Evolutionary conservation across 2,113 vertebrate species (phyloP).

Genomic region (Ginglymostoma cirratum): DNA sequence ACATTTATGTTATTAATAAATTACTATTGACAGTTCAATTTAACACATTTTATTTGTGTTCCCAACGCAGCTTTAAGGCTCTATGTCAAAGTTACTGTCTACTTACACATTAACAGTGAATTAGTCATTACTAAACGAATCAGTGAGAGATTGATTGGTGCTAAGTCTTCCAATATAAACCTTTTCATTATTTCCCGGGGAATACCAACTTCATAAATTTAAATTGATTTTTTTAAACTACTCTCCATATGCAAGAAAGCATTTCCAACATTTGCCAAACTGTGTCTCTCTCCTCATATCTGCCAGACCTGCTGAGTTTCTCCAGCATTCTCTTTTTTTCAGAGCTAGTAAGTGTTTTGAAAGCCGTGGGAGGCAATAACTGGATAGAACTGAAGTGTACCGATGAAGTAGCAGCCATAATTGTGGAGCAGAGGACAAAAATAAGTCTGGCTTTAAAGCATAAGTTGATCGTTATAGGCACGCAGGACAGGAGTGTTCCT

Average conservation of each 20-base stretch:
- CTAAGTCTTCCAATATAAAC: neutral
- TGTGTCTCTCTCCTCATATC: neutral
- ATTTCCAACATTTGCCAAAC: neutral
- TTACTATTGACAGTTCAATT: slow-evolving; percentile 5
- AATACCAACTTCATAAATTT: neutral
- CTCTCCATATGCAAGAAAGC: neutral
- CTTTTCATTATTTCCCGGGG: neutral
- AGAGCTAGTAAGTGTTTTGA: too few species aligned
- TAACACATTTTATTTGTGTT: neutral
- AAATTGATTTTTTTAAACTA: neutral
- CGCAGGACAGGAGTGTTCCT: neutral
- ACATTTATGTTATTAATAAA: slow-evolving; percentile 8
- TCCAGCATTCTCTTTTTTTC: too few species aligned
- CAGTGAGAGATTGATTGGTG: neutral
- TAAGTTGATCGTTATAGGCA: neutral
- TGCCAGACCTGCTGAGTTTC: too few species aligned
- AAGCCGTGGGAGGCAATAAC: too few species aligned
- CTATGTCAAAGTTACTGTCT: neutral
- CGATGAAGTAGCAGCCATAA: too few species aligned
- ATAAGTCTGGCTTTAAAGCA: too few species aligned
- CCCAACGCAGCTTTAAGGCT: neutral
- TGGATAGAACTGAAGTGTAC: too few species aligned
- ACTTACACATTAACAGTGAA: neutral
- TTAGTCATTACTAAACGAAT: neutral
- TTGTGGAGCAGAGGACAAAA: too few species aligned